These are phyloP conservation scores for Lepidocolaptes lacrymiger DNA, from an alignment of 2,797 vertebrate genomes.

Conservation along the genomic window DNA sequence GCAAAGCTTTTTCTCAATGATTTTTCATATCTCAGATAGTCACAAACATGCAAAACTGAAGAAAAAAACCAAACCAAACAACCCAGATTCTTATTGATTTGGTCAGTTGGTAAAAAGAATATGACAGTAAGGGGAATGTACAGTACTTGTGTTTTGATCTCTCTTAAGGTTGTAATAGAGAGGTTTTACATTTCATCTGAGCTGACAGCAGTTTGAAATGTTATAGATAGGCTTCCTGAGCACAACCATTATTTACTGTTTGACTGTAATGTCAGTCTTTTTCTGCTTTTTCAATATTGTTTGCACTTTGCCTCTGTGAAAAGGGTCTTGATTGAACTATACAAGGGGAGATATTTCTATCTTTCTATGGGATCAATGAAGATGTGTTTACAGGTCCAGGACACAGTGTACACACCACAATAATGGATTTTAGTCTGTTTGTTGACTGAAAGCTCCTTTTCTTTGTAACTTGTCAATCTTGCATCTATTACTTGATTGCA, in stretches of 20 bases:
- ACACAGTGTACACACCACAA: conserved; percentile 89
- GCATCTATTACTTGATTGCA: conserved; percentile 82
- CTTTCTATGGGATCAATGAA: conserved; percentile 93
- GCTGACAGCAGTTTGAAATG: conserved; percentile 89
- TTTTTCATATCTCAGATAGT: background rate
- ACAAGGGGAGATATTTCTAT: conserved; percentile 92
- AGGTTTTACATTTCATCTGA: conserved; percentile 87
- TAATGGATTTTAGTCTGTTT: conserved; percentile 94
- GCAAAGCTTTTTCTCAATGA: conserved; percentile 1
- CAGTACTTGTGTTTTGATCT: conserved; percentile 82
- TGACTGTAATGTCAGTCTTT: conserved; percentile 86
- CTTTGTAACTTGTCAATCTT: conserved; percentile 90
- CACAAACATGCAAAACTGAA: conserved; percentile 65
- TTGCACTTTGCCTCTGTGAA: conserved; percentile 90
- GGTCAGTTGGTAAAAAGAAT: conserved; percentile 75
- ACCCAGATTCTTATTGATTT: conserved; percentile 55
- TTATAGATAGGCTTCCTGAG: conserved; percentile 88
- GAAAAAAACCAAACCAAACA: conserved; percentile 11
- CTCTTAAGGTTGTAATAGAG: conserved; percentile 81
- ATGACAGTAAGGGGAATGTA: conserved; percentile 81
- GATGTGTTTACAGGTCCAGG: conserved; percentile 91
- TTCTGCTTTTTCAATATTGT: conserved; percentile 88
- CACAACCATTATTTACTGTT: conserved; percentile 90
- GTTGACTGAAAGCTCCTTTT: conserved; percentile 93
- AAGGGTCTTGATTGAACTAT: conserved; percentile 89